phyloP scores from a whole-genome alignment of 2,113 vertebrate genomes.

The Gallinago paraguaiae region DNA sequence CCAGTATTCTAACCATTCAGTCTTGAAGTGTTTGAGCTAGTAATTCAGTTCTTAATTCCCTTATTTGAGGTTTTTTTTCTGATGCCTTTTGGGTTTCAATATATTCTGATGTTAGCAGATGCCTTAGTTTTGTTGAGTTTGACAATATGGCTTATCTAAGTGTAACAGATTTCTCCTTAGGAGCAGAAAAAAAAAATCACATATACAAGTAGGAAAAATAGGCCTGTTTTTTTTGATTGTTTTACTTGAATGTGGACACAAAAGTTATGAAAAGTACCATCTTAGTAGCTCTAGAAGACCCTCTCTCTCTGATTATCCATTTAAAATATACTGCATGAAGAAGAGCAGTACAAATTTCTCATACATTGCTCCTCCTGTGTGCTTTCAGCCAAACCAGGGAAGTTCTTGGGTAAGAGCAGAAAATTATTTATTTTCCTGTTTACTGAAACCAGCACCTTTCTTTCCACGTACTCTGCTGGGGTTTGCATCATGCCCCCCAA shows the following conservation, averaged over 20 bases:
- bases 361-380: background rate
- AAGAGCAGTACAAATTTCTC: background rate
- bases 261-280: background rate
- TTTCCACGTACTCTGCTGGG: background rate
- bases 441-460: background rate
- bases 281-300: background rate
- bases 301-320: background rate
- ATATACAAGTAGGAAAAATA: background rate
- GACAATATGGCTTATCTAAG: background rate
- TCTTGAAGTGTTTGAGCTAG: background rate
- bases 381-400: background rate
- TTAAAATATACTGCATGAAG: background rate
- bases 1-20: background rate
- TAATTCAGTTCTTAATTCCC: background rate
- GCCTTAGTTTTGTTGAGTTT: background rate
- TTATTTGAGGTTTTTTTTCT: background rate
- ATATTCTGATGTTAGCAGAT: background rate
- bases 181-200: background rate
- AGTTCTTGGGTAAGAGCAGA: background rate
- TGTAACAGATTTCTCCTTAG: background rate
- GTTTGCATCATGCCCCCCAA: background rate
- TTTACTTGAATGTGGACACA: background rate
- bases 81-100: background rate
- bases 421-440: background rate
- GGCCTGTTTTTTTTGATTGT: background rate